Evolutionary conservation across 2,888 invertebrate genomes (phyloP).

Genomic region (Amorpha juglandis): DNA sequence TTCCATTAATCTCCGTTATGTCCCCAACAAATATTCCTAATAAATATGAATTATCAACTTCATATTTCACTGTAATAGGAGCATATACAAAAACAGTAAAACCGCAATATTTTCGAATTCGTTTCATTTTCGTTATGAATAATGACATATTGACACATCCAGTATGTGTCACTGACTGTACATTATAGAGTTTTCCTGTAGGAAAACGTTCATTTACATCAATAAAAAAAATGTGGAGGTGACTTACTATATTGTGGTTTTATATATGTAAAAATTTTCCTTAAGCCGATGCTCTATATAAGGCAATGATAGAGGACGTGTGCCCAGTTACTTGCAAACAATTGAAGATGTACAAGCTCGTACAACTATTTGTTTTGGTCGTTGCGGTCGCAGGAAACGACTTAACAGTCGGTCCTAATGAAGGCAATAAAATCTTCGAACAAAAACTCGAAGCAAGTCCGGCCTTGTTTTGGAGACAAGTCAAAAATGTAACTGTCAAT

Average conservation of each 20-base stretch:
- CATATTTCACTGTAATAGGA: neutral
- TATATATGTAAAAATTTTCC: conserved; percentile 62
- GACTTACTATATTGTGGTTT: conserved; percentile 55
- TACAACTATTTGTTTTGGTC: conserved; percentile 49
- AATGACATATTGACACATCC: conserved; percentile 4
- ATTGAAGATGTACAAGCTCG: conserved; percentile 53
- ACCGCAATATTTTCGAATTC: neutral
- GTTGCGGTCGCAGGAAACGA: conserved; percentile 56
- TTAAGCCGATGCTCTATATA: conserved; percentile 62
- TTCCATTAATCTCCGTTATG: neutral
- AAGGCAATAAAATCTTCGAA: conserved; percentile 61
- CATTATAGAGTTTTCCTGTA: conserved; percentile 65
- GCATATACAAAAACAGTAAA: conserved; percentile 18
- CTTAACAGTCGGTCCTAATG: conserved; percentile 52
- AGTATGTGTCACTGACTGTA: conserved; percentile 47
- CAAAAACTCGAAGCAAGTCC: conserved; percentile 65
- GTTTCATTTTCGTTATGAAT: neutral
- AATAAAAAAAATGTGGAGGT: conserved; percentile 58
- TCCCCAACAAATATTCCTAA: neutral
- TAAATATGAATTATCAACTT: conserved; percentile 2
- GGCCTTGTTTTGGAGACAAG: conserved; percentile 62
- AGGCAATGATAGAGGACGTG: conserved; percentile 41
- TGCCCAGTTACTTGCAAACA: conserved; percentile 50
- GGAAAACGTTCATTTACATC: conserved; percentile 62
- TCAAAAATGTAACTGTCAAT: conserved; percentile 58